Conservation (phyloP, 2,888 invertebrate genomes). For the Zhuqinia jingwanae region DNA sequence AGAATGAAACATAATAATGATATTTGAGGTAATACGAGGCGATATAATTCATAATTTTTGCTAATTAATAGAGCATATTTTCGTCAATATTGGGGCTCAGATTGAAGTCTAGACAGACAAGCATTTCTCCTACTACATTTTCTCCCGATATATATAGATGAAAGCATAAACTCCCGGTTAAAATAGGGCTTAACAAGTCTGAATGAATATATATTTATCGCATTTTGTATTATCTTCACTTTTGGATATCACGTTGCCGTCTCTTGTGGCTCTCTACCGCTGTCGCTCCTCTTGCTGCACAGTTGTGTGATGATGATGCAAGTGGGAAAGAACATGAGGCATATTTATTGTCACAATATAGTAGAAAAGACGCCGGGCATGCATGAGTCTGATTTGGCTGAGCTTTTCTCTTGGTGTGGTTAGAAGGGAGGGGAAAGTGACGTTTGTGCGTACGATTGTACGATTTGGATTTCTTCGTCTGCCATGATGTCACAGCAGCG, state of each 20-base stretch:
- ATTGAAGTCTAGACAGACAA: too few relatives aligned
- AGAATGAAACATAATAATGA: too few relatives aligned
- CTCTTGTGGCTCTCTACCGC: neutral
- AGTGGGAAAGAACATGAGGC: constrained; percentile 16
- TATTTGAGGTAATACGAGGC: too few relatives aligned
- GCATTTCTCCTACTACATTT: too few relatives aligned
- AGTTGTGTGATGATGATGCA: neutral
- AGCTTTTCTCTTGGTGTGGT: constrained; percentile 58
- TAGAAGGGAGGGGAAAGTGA: constrained; percentile 53
- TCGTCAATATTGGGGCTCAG: too few relatives aligned
- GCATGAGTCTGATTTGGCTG: too few relatives aligned
- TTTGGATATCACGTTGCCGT: neutral
- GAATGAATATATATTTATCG: neutral
- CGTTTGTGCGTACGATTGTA: constrained; percentile 32
- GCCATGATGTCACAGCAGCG: constrained; percentile 21
- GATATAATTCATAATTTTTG: too few relatives aligned
- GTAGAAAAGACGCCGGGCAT: constrained; percentile 32
- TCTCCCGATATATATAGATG: too few relatives aligned
- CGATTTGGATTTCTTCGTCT: neutral
- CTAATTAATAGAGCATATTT: too few relatives aligned
- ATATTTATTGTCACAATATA: constrained; percentile 4
- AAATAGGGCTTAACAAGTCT: too few relatives aligned
- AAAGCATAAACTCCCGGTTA: too few relatives aligned
- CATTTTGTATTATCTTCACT: neutral
- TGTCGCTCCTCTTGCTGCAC: neutral